A percentile compares a stretch with the other conserved stretches of the same genome.
Conservation (phyloP, 2,797 vertebrate species). For the Poecilia wingei region DNA sequence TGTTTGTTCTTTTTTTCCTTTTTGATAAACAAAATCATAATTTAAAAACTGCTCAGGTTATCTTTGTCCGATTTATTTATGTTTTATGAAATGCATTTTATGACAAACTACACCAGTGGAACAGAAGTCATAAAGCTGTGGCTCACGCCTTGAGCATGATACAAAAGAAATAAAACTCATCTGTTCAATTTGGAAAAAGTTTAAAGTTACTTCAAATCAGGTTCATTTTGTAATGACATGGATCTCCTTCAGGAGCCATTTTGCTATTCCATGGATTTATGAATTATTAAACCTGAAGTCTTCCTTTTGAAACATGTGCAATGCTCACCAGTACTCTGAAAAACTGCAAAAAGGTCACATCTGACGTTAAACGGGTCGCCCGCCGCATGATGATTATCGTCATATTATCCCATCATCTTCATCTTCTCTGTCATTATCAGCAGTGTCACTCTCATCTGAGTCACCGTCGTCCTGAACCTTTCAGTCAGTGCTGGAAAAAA, state of each 20-base stretch:
- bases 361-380: constrained; percentile 24
- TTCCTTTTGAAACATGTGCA: neutral
- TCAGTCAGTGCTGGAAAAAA: constrained; percentile 16
- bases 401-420: constrained; percentile 47
- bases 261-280: neutral
- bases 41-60: neutral
- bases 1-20: neutral
- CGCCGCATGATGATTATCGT: constrained; percentile 31
- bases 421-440: constrained; percentile 37
- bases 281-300: neutral
- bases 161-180: neutral
- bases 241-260: neutral
- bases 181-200: neutral
- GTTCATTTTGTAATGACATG: neutral
- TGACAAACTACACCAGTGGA: neutral
- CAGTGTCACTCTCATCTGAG: constrained; percentile 21
- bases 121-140: neutral
- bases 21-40: neutral
- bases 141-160: neutral
- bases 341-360: neutral
- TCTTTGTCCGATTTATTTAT: neutral
- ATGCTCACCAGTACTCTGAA: neutral
- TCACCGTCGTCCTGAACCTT: constrained; percentile 21
- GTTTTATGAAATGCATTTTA: neutral
- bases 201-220: neutral